These are phyloP conservation scores for Rhorus exstirpatorius DNA, from an alignment of 2,888 invertebrate species.

Conservation along the genomic window DNA sequence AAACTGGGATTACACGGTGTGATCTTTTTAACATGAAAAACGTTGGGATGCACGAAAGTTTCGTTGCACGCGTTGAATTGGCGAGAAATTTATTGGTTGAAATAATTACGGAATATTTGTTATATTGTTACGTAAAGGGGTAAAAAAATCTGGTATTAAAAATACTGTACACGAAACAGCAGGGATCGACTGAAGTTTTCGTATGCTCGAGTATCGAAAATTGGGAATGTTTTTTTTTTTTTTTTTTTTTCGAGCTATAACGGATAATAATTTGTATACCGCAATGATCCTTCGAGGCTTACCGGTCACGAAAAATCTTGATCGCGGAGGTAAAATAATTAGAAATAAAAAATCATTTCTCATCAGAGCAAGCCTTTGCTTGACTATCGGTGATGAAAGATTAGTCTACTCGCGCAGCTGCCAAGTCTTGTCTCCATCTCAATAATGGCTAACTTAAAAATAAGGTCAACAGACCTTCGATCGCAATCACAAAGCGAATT, in stretches of 20 bases:
- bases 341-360: too few species aligned
- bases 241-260: too few species aligned
- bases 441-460: background rate
- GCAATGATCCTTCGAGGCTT: too few species aligned
- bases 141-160: slow-evolving; percentile 1
- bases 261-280: too few species aligned
- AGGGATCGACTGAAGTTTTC: too few species aligned
- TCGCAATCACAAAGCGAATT: slow-evolving; percentile 27
- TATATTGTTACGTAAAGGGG: too few species aligned
- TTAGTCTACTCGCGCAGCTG: background rate
- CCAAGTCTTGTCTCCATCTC: background rate
- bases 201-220: too few species aligned
- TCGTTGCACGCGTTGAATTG: background rate
- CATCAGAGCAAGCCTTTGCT: background rate
- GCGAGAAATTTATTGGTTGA: background rate
- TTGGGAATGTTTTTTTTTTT: too few species aligned
- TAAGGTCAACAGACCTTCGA: background rate
- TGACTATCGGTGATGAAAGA: background rate
- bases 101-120: too few species aligned
- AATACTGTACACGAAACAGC: too few species aligned
- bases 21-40: background rate
- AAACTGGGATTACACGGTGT: background rate
- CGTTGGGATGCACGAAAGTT: background rate
- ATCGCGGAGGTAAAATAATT: too few species aligned
- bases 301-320: too few species aligned